These are phyloP conservation scores for Tiliqua scincoides DNA, from an alignment of 2,113 vertebrate species.

Conservation along the genomic window DNA sequence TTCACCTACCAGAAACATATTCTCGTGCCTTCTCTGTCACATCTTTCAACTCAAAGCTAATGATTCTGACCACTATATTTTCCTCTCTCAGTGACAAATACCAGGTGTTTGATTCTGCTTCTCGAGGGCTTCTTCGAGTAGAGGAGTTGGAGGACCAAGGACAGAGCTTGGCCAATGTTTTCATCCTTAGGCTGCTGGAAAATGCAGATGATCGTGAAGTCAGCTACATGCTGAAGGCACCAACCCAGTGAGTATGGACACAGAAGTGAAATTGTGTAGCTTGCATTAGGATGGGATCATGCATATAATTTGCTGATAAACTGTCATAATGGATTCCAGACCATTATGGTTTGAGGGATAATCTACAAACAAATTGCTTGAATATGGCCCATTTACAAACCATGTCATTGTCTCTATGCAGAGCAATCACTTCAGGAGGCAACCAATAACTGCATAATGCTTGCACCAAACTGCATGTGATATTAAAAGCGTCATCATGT, in stretches of 20 bases:
- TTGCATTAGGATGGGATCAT: neutral
- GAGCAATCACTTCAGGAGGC: neutral
- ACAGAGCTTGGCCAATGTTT: slow-evolving; percentile 89
- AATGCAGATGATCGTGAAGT: slow-evolving; percentile 89
- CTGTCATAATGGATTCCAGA: neutral
- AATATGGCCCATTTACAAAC: neutral
- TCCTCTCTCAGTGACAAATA: slow-evolving; percentile 84
- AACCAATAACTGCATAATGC: neutral
- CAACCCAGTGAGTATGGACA: slow-evolving; percentile 87
- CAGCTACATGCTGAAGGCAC: slow-evolving; percentile 92
- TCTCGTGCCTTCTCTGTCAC: neutral
- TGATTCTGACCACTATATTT: slow-evolving; percentile 17
- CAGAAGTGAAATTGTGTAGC: fast-evolving
- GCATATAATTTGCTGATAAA: neutral
- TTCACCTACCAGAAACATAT: neutral
- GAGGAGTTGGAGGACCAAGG: slow-evolving; percentile 96
- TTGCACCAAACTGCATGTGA: no score
- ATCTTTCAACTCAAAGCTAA: slow-evolving; percentile 6
- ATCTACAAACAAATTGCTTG: neutral
- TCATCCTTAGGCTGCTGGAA: slow-evolving; percentile 91
- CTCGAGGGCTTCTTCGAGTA: slow-evolving; percentile 89
- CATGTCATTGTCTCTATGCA: neutral
- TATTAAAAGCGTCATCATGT: no score
- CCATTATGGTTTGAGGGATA: neutral
- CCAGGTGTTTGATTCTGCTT: slow-evolving; percentile 92